Evolutionary conservation across 2,113 vertebrate genomes (phyloP).

Genomic region (Ictalurus punctatus): DNA sequence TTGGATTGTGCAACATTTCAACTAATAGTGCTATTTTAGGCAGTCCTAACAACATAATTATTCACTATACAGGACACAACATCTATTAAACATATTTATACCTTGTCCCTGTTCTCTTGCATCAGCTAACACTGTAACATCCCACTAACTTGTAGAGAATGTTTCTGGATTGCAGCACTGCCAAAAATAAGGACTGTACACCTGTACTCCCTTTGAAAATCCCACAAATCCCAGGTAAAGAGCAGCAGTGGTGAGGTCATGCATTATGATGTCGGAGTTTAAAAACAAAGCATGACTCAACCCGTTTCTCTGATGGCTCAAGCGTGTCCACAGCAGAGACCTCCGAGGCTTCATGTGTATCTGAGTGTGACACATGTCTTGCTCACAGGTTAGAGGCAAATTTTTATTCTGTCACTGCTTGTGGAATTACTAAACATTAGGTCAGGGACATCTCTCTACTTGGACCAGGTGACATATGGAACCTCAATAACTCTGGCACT

Average conservation of each 20-base stretch:
- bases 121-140: background rate
- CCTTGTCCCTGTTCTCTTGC: background rate
- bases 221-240: background rate
- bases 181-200: constrained; percentile 16
- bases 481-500: background rate
- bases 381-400: constrained; percentile 61
- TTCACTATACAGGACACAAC: constrained; percentile 17
- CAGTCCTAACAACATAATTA: constrained; percentile 18
- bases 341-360: constrained; percentile 58
- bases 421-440: constrained; percentile 2
- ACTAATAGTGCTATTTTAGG: background rate
- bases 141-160: background rate
- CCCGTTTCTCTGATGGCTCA: constrained; percentile 61
- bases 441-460: background rate
- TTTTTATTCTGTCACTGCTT: constrained; percentile 66
- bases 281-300: constrained; percentile 39
- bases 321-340: constrained; percentile 49
- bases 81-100: background rate
- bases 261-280: constrained; percentile 45
- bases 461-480: background rate
- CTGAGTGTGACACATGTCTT: constrained; percentile 60
- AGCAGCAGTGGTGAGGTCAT: constrained; percentile 10
- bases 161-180: background rate
- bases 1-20: constrained; percentile 39
- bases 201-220: background rate